phyloP scores from a whole-genome alignment of 2,888 invertebrate species.

The Blera fallax region DNA sequence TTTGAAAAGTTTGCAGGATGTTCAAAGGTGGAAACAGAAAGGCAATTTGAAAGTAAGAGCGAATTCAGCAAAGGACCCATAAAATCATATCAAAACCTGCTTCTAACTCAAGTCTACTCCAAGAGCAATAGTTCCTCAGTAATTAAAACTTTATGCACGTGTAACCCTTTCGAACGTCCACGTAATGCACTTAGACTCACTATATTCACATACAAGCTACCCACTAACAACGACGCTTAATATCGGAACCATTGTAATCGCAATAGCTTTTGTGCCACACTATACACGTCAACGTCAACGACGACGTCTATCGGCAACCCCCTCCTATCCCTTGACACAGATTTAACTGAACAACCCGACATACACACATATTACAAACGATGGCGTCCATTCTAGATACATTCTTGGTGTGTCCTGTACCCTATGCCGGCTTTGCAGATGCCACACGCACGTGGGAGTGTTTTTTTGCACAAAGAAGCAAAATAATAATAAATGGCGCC shows the following conservation, averaged over 20 bases:
- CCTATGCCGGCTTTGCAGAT: slow-evolving; percentile 50
- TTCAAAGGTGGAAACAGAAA: not conserved
- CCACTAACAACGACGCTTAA: not conserved
- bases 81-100: not conserved
- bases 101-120: not conserved
- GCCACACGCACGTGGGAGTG: slow-evolving; percentile 62
- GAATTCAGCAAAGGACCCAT: not conserved
- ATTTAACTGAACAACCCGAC: slow-evolving; percentile 41
- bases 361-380: slow-evolving; percentile 27
- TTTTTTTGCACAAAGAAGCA: not conserved
- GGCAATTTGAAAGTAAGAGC: too few relatives aligned
- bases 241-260: slow-evolving; percentile 72
- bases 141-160: not conserved
- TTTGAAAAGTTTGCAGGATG: not conserved
- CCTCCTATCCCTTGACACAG: slow-evolving; percentile 65
- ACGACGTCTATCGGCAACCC: slow-evolving; percentile 3
- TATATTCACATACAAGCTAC: not conserved
- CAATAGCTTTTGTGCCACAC: slow-evolving; percentile 78
- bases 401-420: not conserved
- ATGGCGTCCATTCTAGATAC: slow-evolving; percentile 45
- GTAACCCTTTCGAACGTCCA: not conserved
- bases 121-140: not conserved
- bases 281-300: not conserved
- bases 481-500: slow-evolving; percentile 43
- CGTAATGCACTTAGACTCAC: not conserved